Conservation (phyloP, 2,113 vertebrate genomes). For the Cnemophilus loriae region DNA sequence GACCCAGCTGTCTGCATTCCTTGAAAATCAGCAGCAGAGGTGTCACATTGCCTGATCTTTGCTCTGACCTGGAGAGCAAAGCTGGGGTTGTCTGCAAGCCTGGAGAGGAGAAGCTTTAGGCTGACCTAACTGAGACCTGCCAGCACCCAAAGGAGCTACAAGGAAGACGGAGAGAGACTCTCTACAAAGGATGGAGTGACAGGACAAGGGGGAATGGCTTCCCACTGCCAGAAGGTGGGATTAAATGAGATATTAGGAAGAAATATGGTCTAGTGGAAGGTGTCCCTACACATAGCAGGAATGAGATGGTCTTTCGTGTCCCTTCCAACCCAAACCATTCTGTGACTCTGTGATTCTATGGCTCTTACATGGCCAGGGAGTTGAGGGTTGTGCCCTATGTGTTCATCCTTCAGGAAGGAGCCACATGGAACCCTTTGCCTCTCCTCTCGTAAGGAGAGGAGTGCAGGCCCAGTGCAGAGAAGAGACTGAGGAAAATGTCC, state of each 20-base stretch:
- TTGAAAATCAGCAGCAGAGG: background rate
- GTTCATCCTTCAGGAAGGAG: background rate
- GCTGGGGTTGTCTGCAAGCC: background rate
- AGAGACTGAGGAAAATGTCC: background rate
- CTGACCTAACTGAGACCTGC: background rate
- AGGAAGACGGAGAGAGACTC: background rate
- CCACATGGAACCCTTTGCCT: rapidly evolving
- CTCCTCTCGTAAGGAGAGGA: rapidly evolving
- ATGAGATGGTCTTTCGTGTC: background rate
- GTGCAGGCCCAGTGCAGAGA: background rate
- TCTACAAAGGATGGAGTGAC: background rate
- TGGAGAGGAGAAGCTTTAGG: background rate
- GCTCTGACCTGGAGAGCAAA: background rate
- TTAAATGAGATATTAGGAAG: too few relatives aligned
- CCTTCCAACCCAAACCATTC: background rate
- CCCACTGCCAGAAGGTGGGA: background rate
- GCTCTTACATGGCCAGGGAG: background rate
- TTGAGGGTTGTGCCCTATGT: background rate
- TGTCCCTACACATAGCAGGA: background rate
- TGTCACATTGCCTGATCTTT: background rate
- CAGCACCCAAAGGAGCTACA: background rate
- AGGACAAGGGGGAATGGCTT: background rate
- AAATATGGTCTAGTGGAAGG: background rate
- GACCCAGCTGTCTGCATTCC: background rate
- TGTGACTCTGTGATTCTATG: background rate